These are phyloP conservation scores for Agrotis clavis DNA, from an alignment of 2,888 invertebrate genomes.

Conservation along the genomic window DNA sequence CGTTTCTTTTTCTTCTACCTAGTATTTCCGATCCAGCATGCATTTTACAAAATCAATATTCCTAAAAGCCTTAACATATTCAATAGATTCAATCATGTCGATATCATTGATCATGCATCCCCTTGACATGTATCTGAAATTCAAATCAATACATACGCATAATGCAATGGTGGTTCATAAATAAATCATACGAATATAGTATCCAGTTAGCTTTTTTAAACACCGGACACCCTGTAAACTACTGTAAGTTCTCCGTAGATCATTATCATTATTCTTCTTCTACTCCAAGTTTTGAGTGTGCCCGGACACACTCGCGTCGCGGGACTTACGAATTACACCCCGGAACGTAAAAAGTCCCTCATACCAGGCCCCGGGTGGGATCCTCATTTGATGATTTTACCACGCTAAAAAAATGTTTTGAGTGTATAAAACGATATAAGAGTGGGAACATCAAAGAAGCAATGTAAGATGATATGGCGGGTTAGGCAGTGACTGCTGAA, in stretches of 20 bases:
- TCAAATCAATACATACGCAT: conserved; percentile 36
- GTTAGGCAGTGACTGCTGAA: too few species aligned
- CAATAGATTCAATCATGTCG: conserved; percentile 53
- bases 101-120: conserved; percentile 42
- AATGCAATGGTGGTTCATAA: conserved; percentile 32
- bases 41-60: conserved; percentile 22
- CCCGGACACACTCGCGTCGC: too few species aligned
- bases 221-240: not conserved
- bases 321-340: too few species aligned
- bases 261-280: not conserved
- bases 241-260: not conserved
- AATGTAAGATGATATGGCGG: too few species aligned
- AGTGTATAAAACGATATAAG: too few species aligned
- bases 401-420: too few species aligned
- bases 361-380: too few species aligned
- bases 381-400: too few species aligned
- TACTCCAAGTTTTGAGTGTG: not conserved
- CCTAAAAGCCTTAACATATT: conserved; percentile 33
- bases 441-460: too few species aligned
- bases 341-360: too few species aligned
- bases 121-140: conserved; percentile 52
- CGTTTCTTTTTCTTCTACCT: not conserved
- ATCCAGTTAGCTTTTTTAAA: conserved; percentile 23
- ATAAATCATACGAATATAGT: conserved; percentile 42
- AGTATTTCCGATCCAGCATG: not conserved